Evolutionary conservation across 2,797 vertebrate genomes (phyloP), one percentile per base, ranked within the genome.

Genomic region (Argyrosomus regius): DNA sequence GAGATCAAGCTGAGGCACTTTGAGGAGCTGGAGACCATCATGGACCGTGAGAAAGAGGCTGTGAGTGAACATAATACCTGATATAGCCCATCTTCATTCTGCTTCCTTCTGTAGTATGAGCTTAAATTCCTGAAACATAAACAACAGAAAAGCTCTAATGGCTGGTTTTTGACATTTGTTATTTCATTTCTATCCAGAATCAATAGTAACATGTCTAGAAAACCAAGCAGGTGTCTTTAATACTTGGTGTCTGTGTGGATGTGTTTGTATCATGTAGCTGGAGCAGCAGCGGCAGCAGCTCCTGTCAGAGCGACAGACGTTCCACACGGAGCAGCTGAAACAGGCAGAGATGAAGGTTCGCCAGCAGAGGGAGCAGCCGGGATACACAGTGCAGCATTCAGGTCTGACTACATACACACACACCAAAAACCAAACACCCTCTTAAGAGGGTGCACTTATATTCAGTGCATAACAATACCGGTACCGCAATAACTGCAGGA

Each of bases 1-100:
- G 98, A 99, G 95, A 99, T 99, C 77, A 99, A 99, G 81, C 95
- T 99, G 68, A 96, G 98, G 72, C 98, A 99, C 86, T 99, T 99
- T 77, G 98, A 99, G 91, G 98, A 99, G 89, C 88, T 99, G 87
- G 98, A 99, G 91, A 99, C 98, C 81, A 99, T 99, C 80, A 99
- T 99, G 98, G 98, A 99, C 92, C 91, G 98, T 3, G 98, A 99
- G 83, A 99, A 99, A 20, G 98, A 99, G 87, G 98, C 98, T 31
- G 98, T 99, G 88, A 97, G 91, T 88, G 48, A 96, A 96, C 95
- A 95, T 12, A 0, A 28, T 12, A 16, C 20, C 87, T 86, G 31
- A 10, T 12, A 1, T 35, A 13, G 20, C 3, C 2, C 41, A 26
- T 20, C n/a, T 8, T 26, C 10, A 6, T 3, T 18, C 6, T 17